Base-by-base conservation (phyloP, 2,797 vertebrate species). In the Pterois miles region DNA sequence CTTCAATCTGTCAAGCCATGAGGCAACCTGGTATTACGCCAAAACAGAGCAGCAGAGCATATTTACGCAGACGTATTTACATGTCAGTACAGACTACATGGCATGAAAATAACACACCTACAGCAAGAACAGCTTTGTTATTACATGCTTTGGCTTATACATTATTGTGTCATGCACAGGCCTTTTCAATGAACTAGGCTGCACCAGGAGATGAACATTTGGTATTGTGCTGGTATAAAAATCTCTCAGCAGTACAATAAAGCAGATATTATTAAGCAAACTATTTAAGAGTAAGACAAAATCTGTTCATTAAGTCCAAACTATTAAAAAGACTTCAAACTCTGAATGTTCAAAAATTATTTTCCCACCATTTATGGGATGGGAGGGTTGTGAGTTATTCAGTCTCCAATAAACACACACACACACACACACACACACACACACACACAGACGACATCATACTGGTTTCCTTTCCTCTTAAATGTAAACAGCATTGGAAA, bases 401-500 rank as follows among this genome's bases (percentile, higher is more conserved):
- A 62, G 40, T 65, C 6, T 23, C 48, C 50, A 74, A 13, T 43
- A 46, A n/a, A 59, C 38, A 63, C 53, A 65, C 75, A 54, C 7
- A 20, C 33, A 46, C 66, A 67, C 48, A 73, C 36, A 84, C 58
- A 58, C 50, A 64, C 62, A 71, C 57, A 36, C 11, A 83, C 58
- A 74, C 69, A 53, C 23, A 53, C 23, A 80, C 34, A 75, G 16
- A 48, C 16, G n/a, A 76, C 78, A 76, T 64, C 82, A 82, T 40
- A 70, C 78, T 76, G 76, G 65, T 74, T 88, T 91, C 82, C 83
- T 88, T 85, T 88, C 50, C 64, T 36, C 82, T 48, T 77, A 78
- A 81, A 87, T 89, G 86, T 87, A 88, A 91, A 87, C 84, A 76
- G 85, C 82, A 75, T 86, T 87, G 90, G 77, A 70, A 91, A 90